Conservation (phyloP, 2,888 invertebrate species). For the Hydroisotoma schaefferi region DNA sequence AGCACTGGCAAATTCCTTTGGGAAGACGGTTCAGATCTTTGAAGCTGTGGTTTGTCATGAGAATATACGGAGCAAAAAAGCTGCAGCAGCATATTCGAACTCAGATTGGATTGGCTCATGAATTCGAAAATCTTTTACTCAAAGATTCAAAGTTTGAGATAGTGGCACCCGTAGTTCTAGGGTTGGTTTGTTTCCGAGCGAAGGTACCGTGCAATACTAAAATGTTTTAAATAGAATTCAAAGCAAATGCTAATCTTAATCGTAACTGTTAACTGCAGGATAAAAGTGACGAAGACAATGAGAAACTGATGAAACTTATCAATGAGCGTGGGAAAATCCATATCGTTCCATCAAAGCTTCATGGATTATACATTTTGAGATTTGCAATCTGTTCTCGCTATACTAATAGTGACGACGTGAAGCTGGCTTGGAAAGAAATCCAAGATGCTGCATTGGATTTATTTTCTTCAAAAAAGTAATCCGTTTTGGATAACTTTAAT, state of each 20-base stretch:
- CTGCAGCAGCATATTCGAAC: conserved; percentile 81
- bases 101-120: conserved; percentile 78
- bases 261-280: conserved; percentile 5
- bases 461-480: conserved; percentile 51
- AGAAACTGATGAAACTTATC: conserved; percentile 73
- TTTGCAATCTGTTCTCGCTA: conserved; percentile 85
- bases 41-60: conserved; percentile 92
- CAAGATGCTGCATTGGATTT: conserved; percentile 69
- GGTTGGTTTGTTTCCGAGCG: conserved; percentile 91
- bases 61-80: conserved; percentile 83
- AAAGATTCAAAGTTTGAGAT: conserved; percentile 83
- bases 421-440: conserved; percentile 82
- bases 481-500: too few species aligned
- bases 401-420: conserved; percentile 75
- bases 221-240: neutral
- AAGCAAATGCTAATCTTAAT: neutral
- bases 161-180: conserved; percentile 82
- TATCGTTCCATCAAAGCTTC: conserved; percentile 84
- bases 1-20: conserved; percentile 95
- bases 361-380: conserved; percentile 77
- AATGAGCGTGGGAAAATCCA: conserved; percentile 89
- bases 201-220: conserved; percentile 59
- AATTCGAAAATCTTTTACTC: conserved; percentile 75
- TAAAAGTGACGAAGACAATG: conserved; percentile 75
- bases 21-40: conserved; percentile 88